Conservation (phyloP, 2,797 vertebrate genomes). For the Crax fasciolata region DNA sequence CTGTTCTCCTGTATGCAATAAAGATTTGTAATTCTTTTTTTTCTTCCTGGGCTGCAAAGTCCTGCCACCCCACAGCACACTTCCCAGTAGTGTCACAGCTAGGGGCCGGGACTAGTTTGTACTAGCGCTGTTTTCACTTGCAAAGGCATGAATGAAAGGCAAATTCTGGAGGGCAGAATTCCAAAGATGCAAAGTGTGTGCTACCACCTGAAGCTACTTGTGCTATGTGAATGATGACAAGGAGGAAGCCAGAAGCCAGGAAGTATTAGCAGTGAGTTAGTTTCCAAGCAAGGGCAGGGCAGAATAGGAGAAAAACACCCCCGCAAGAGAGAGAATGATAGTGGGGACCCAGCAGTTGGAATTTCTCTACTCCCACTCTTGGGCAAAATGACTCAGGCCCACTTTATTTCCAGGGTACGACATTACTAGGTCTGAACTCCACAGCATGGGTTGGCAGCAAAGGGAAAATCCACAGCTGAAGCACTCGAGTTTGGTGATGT, state of each 20-base stretch:
- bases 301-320: not conserved
- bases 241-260: not conserved
- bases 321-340: not conserved
- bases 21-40: not conserved
- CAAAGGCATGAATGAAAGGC: not conserved
- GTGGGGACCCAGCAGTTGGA: no score
- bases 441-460: not conserved
- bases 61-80: fast-evolving
- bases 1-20: not conserved
- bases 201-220: not conserved
- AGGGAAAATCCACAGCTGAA: not conserved
- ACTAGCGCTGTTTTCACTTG: not conserved
- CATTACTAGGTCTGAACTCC: not conserved
- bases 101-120: not conserved
- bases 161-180: not conserved
- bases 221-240: no score
- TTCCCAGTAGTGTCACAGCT: not conserved
- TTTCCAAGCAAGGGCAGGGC: not conserved
- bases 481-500: not conserved
- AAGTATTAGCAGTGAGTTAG: not conserved
- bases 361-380: not conserved
- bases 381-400: not conserved
- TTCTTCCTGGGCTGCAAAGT: not conserved
- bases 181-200: not conserved
- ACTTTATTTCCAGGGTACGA: not conserved